Evolutionary conservation across 2,888 invertebrate genomes (phyloP).

Genomic region (Epirrita christyi): DNA sequence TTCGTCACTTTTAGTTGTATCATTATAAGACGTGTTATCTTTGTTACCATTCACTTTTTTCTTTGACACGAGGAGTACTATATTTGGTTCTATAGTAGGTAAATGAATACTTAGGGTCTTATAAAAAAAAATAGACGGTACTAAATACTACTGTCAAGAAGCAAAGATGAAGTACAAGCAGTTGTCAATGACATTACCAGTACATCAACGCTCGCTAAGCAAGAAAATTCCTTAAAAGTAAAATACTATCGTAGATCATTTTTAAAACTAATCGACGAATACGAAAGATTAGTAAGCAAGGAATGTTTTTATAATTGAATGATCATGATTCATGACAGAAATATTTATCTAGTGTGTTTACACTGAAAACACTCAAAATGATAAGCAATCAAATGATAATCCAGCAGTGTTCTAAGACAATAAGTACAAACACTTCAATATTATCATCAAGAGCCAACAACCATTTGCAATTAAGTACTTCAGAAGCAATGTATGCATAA

Average conservation of each 20-base stretch:
- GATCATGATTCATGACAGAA: constrained; percentile 21
- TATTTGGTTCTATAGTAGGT: no score
- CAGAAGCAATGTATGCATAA: constrained; percentile 17
- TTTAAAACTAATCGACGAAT: no score
- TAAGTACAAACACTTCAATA: constrained; percentile 35
- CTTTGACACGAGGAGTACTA: no score
- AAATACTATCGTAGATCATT: no score
- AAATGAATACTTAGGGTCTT: no score
- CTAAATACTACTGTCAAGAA: no score
- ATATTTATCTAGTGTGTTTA: constrained; percentile 20
- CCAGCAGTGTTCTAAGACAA: constrained; percentile 29
- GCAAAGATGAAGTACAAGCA: no score
- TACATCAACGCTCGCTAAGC: no score
- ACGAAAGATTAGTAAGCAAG: no score
- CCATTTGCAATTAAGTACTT: constrained; percentile 37
- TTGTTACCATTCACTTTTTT: neutral
- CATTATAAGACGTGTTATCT: neutral
- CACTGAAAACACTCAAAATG: constrained; percentile 25
- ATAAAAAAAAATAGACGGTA: no score
- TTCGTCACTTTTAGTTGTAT: constrained; percentile 1
- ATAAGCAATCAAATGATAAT: constrained; percentile 28
- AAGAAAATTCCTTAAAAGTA: no score
- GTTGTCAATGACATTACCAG: no score
- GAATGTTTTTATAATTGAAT: neutral
- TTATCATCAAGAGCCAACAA: constrained; percentile 30